Base-by-base conservation (phyloP, 2,113 vertebrate species). In the Oxyura jamaicensis region DNA sequence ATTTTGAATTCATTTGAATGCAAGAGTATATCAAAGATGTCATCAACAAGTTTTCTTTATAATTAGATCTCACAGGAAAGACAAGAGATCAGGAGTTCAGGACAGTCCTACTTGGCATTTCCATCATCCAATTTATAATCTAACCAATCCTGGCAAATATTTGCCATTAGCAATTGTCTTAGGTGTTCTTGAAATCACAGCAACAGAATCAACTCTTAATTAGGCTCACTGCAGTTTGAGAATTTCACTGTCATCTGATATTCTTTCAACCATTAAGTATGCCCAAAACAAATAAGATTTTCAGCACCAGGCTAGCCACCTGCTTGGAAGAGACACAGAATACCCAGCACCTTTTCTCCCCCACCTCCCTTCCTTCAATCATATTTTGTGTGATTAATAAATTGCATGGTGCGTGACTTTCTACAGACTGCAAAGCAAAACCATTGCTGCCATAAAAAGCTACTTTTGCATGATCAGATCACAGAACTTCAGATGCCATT, bases 391-490 rank as follows among this genome's bases (percentile, higher is more conserved):
- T 46, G 53, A 90, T 91, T 87, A 95, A 92, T 92, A 74, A 91
- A 53, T 74, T 81, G 19, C 46, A 31, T 4, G 4, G 48, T 72
- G 29, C 35, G n/a, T 68, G 20, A 25, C 31, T 60, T 93, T 83
- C 81, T 58, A 72, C 39, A 94, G 59, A 39, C 46, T 26, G 50
- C 42, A 86, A 86, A 95, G 67, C 58, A 59, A 91, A 96, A 36
- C 29, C 87, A 67, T 4, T 46, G 44, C 86, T 82, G 46, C 60
- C 67, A 95, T 87, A 87, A 92, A 92, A 95, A 81, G 42, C 58
- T 96, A 53, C 31, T 96, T 92, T 68, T 89, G 36, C 67, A 90
- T 95, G 90, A 94, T 86, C 81, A 89, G 65, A 68, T 73, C 72
- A 67, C 35, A 59, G 83, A 69, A 87, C 85, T 91, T 88, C 81